These are phyloP conservation scores for Heliconius hewitsoni DNA, from an alignment of 1,140 invertebrate genomes.

Conservation along the genomic window DNA sequence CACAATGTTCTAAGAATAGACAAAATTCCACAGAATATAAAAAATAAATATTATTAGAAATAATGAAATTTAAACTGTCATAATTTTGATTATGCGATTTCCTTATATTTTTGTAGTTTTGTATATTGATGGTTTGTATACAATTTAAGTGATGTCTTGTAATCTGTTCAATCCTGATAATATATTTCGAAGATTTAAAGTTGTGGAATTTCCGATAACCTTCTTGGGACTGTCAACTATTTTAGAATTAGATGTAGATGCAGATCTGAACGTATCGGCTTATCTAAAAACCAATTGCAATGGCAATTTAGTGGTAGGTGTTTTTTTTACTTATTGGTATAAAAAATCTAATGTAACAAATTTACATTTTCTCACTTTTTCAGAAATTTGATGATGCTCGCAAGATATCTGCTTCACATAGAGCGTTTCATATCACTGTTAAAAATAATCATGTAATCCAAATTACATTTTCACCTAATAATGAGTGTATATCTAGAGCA, in stretches of 20 bases:
- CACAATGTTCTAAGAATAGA: neutral
- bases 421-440: conserved; percentile 56
- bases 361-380: conserved; percentile 22
- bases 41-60: neutral
- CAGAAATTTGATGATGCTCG: conserved; percentile 70
- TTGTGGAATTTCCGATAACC: conserved; percentile 67
- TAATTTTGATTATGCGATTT: neutral
- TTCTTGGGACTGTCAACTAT: conserved; percentile 62
- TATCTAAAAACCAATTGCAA: conserved; percentile 67
- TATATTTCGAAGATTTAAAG: conserved; percentile 63
- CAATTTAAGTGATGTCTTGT: conserved; percentile 43
- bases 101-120: conserved; percentile 20
- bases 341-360: neutral
- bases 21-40: neutral
- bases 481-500: conserved; percentile 65
- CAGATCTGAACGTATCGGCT: conserved; percentile 56
- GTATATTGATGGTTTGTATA: conserved; percentile 7
- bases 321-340: neutral
- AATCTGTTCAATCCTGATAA: conserved; percentile 56
- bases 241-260: conserved; percentile 55
- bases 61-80: neutral
- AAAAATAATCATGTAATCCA: conserved; percentile 50
- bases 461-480: conserved; percentile 64
- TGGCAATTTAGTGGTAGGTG: conserved; percentile 57
- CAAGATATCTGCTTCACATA: conserved; percentile 64